Evolutionary conservation across 2,113 vertebrate genomes (phyloP), one percentile per base, ranked within the genome.

Genomic region (Rhadina sibilatrix): DNA sequence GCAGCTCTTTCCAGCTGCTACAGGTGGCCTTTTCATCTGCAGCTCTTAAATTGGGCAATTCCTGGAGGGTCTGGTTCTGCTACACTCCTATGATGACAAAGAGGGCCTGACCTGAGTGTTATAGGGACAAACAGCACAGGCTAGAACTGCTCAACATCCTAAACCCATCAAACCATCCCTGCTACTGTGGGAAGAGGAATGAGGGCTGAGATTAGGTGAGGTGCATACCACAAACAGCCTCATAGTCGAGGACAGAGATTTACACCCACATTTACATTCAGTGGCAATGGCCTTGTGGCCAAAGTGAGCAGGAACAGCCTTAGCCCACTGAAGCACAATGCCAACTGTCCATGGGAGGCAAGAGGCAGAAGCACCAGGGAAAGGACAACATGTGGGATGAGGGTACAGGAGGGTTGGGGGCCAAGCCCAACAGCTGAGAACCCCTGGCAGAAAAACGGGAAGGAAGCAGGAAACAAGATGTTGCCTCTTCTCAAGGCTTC

Each of bases 321-420:
- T 33, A 65, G n/a, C 21, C 65, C 38, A 63, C 15, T n/a, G 0
- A 4, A 74, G 50, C 52, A 61, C n/a, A 72, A 7, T 22, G 49
- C 31, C 1, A 5, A 9, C 8, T 0, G 0, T 15, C 38, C 30
- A 31, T 22, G 28, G 21, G 8, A 61, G 11, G 18, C 0, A 0
- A 75, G 25, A 75, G 49, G n/a, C 30, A 74, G 22, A 15, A 81
- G 50, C 2, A 2, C 9, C 0, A 52, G 30, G 15, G 18, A 56
- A 69, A 90, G 59, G 44, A 23, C 12, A 42, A 44, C 0, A 6
- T n/a, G 35, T 46, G 49, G 23, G 68, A 49, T 76, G 54, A 46
- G 15, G 31, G 23, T 47, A 52, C 37, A 21, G 75, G 35, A 69
- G 28, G 23, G 31, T 4, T 6, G 2, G 38, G 49, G 66, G 8